These are phyloP conservation scores for Trachymyrmex cornetzi DNA, from an alignment of 1,140 invertebrate genomes.

Conservation along the genomic window DNA sequence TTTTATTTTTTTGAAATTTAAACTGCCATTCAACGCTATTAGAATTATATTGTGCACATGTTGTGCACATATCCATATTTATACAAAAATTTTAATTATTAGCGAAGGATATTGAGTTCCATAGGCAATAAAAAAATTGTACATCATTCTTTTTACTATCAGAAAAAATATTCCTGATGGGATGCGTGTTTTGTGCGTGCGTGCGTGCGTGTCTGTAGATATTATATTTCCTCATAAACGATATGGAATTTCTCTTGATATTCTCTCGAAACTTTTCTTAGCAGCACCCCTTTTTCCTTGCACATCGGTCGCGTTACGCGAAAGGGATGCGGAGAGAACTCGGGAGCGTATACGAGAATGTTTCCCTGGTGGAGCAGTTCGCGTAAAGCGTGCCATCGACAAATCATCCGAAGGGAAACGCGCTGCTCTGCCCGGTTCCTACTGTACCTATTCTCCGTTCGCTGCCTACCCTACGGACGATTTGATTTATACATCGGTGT, in stretches of 20 bases:
- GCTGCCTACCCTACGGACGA: conserved; percentile 63
- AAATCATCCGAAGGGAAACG: conserved; percentile 80
- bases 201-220: not conserved
- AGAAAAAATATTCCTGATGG: not conserved
- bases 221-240: conserved; percentile 46
- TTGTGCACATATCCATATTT: not conserved
- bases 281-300: not conserved
- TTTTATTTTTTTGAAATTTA: not conserved
- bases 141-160: not conserved
- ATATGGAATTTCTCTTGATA: conserved; percentile 71
- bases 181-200: not conserved
- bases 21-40: not conserved
- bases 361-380: conserved; percentile 57
- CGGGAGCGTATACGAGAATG: not conserved
- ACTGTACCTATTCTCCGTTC: conserved; percentile 51
- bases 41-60: not conserved
- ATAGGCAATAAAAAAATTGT: not conserved
- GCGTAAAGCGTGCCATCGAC: conserved; percentile 77
- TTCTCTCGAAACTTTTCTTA: conserved; percentile 66
- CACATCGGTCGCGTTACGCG: conserved; percentile 37
- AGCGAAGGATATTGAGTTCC: not conserved
- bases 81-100: not conserved
- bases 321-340: conserved; percentile 24
- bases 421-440: conserved; percentile 64
- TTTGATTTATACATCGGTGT: conserved; percentile 82